Conservation (phyloP, 2,113 vertebrate genomes). For the Tympanuchus pallidicinctus region DNA sequence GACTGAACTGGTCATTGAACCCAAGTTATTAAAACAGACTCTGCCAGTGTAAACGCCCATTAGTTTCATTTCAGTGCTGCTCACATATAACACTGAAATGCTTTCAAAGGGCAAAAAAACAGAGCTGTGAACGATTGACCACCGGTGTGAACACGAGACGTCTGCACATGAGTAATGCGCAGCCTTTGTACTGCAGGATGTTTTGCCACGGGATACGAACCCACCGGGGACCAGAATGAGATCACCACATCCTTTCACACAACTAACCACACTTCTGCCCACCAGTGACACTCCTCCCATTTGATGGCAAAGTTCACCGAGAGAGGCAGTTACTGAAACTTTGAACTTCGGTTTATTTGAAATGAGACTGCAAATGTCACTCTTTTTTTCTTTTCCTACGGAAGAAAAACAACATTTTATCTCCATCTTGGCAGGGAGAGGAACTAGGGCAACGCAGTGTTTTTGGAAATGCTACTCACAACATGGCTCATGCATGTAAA, state of each 20-base stretch:
- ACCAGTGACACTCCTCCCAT: neutral
- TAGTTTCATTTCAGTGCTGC: neutral
- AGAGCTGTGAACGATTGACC: constrained; percentile 10
- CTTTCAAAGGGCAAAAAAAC: neutral
- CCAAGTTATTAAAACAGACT: neutral
- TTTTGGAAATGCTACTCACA: neutral
- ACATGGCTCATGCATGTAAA: neutral
- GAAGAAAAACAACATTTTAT: neutral
- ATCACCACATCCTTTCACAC: neutral
- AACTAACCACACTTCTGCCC: neutral
- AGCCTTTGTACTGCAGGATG: neutral
- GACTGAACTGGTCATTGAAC: neutral
- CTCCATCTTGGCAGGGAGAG: neutral
- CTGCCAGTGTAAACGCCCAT: neutral
- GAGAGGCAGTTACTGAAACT: neutral
- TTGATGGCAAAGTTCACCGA: neutral
- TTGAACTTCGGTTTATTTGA: neutral
- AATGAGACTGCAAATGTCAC: neutral
- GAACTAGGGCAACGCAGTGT: neutral
- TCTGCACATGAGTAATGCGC: neutral
- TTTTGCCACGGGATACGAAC: neutral
- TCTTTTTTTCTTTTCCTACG: no score
- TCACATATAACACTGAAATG: neutral
- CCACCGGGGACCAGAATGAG: neutral
- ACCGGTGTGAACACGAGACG: neutral